phyloP scores from a whole-genome alignment of 2,113 vertebrate species.

The Syrrhaptes paradoxus region DNA sequence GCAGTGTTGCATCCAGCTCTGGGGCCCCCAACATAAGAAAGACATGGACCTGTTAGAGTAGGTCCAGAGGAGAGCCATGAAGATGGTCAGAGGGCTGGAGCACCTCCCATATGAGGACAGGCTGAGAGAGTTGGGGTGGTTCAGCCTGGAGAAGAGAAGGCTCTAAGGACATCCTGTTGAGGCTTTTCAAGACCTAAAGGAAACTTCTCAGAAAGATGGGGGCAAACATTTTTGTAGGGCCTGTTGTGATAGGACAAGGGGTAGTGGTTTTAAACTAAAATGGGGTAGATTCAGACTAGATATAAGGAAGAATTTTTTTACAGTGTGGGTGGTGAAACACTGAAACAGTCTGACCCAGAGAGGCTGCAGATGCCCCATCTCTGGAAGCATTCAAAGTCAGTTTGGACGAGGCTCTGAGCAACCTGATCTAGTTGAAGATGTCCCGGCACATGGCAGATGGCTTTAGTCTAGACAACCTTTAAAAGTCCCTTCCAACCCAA shows the following conservation, averaged over 20 bases:
- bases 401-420: accelerated
- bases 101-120: background rate
- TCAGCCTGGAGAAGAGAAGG: background rate
- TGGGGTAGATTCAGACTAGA: no score
- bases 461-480: background rate
- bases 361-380: background rate
- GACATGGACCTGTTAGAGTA: no score
- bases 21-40: no score
- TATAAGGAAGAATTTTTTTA: no score
- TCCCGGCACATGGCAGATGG: accelerated
- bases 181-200: background rate
- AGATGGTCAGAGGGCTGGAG: no score
- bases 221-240: no score
- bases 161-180: accelerated
- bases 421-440: background rate
- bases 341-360: background rate
- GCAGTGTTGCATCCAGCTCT: no score
- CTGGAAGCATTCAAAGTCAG: background rate
- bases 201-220: background rate
- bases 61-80: no score
- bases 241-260: no score
- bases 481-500: background rate
- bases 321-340: no score
- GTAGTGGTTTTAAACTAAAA: no score
- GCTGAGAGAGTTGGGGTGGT: background rate